A percentile compares a stretch with the other conserved stretches of the same genome.
These are phyloP conservation scores for Corythornis cristatus DNA, from an alignment of 2,113 vertebrate genomes.

Conservation along the genomic window DNA sequence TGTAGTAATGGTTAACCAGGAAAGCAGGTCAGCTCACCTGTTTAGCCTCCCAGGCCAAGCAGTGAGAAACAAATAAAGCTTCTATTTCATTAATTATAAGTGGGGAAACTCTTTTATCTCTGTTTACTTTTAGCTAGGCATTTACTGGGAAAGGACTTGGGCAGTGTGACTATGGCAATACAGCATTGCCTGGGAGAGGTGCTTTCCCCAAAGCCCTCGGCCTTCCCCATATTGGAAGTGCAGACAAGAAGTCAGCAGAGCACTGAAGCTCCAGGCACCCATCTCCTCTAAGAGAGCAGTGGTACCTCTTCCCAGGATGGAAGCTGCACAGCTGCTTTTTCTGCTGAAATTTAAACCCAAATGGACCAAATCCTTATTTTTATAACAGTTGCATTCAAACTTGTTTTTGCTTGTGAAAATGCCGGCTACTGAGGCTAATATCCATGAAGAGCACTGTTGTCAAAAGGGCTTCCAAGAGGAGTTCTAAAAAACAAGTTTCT, in stretches of 20 bases:
- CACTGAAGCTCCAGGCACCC: background rate
- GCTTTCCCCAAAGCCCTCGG: background rate
- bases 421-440: background rate
- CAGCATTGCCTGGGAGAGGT: background rate
- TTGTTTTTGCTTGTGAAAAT: background rate
- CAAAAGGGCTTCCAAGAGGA: background rate
- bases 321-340: background rate
- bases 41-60: background rate
- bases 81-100: background rate
- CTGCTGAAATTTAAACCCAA: background rate
- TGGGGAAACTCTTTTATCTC: background rate
- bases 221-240: background rate
- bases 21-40: background rate
- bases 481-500: background rate
- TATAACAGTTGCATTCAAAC: background rate
- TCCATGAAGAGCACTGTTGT: background rate
- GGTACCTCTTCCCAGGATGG: background rate
- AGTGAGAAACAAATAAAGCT: background rate
- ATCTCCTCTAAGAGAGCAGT: background rate
- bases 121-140: background rate
- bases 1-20: background rate
- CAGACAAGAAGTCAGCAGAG: background rate
- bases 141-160: background rate
- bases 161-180: background rate
- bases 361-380: background rate